Percentiles rank a stretch among this genome's conserved stretches.
These are phyloP conservation scores for Neodiprion lecontei DNA, from an alignment of 1,140 invertebrate species.

Conservation along the genomic window DNA sequence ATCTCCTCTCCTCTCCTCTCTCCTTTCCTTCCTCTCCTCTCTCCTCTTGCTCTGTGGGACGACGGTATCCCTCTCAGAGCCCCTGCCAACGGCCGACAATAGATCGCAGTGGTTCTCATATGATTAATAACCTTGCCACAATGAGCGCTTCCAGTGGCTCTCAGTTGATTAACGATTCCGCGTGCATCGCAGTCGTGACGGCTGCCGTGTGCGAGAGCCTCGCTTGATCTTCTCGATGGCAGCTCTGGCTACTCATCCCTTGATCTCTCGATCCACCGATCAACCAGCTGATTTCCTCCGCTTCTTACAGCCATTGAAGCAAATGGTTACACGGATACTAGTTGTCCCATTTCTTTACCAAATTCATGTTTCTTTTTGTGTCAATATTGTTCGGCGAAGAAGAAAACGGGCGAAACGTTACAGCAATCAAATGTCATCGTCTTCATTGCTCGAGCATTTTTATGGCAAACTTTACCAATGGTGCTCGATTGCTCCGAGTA, in stretches of 20 bases:
- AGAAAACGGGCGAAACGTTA: no score
- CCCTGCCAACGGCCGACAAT: slow-evolving; percentile 50
- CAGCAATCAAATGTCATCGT: no score
- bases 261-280: not conserved
- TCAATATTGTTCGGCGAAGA: no score
- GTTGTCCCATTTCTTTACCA: no score
- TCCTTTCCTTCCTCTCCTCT: slow-evolving; percentile 20
- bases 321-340: no score
- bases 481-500: no score
- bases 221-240: not conserved
- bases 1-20: slow-evolving; percentile 22
- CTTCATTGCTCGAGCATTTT: no score
- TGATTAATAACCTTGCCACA: slow-evolving; percentile 61
- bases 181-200: not conserved
- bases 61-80: slow-evolving; percentile 30
- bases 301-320: no score
- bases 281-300: not conserved
- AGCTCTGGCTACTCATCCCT: not conserved
- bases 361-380: no score
- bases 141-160: slow-evolving; percentile 54
- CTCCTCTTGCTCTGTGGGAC: not conserved
- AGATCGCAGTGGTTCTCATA: slow-evolving; percentile 59
- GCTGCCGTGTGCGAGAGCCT: not conserved
- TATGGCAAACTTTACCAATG: no score
- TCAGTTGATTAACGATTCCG: slow-evolving; percentile 57